Base-by-base conservation (phyloP, 2,797 vertebrate genomes). In the Babyrousa celebensis region DNA sequence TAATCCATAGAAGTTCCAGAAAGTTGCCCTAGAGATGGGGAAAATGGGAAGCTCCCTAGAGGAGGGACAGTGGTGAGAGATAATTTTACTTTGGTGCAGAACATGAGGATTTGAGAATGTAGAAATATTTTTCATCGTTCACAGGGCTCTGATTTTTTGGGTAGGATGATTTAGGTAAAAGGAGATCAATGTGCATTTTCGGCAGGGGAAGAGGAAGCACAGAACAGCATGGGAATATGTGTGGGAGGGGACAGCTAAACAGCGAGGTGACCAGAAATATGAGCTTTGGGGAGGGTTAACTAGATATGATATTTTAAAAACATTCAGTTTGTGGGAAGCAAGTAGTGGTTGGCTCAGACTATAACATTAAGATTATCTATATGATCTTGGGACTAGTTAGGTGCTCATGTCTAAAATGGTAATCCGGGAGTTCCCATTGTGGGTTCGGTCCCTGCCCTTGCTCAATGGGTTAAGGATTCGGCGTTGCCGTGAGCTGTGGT, bases 251-350 rank as follows among this genome's bases (percentile, higher is more conserved):
- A 88, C 2, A 70, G 67, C 2, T 56, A 27, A 43, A 52, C 79
- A 48, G 32, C 12, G 48, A 56, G 63, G 60, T 89, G 9, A 65
- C 27, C 40, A 65, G 74, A 75, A 23, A 52, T 75, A 29, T 91
- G 78, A 91, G 70, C 8, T 14, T 48, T 15, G 29, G 5, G 67
- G n/a, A 91, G 16, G 25, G 14, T 60, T 70, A 75, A 62, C n/a
- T 27, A 77, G 12, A n/a, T 43, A 58, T 40, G 40, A 56, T 10
- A 12, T 89, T 94, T 93, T 74, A 25, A 80, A 92, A 75, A 52
- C 67, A 62, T 74, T 97, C 88, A 71, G 17, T 75, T 67, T 91
- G 23, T 8, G 20, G 21, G 70, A 23, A 94, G 17, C n/a, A 20
- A 84, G 7, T 83, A 70, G 23, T 80, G 54, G 40, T 29, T 75